Percentiles rank a stretch among this genome's conserved stretches.
phyloP scores from a whole-genome alignment of 2,888 invertebrate species.

The Papilio protenor region DNA sequence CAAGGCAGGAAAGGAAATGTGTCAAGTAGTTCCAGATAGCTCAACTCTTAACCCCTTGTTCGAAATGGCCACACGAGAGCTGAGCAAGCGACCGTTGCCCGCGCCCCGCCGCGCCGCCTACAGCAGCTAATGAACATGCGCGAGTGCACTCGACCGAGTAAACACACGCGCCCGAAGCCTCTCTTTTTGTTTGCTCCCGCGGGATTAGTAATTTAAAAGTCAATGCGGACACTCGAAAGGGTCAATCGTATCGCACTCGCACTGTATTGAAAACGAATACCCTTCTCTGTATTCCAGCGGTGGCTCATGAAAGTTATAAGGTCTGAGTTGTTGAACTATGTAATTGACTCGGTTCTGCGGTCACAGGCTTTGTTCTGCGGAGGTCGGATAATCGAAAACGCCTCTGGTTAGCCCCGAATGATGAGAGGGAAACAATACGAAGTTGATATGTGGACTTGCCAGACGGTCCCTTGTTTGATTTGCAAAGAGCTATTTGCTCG shows the following conservation, averaged over 20 bases:
- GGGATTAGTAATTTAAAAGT: conserved; percentile 85
- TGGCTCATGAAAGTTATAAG: conserved; percentile 83
- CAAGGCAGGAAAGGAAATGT: conserved; percentile 50
- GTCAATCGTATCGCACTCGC: conserved; percentile 79
- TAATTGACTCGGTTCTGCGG: conserved; percentile 84
- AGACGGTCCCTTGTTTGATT: conserved; percentile 82
- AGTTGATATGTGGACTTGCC: conserved; percentile 82
- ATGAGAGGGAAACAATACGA: conserved; percentile 81
- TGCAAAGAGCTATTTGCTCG: conserved; percentile 81
- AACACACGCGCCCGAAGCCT: conserved; percentile 74
- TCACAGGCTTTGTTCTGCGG: conserved; percentile 81
- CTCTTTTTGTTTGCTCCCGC: conserved; percentile 79
- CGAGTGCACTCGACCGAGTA: conserved; percentile 80
- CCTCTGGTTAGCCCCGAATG: conserved; percentile 80
- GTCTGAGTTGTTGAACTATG: conserved; percentile 85
- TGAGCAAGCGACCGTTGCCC: conserved; percentile 70
- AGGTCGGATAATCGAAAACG: conserved; percentile 83
- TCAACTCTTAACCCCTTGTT: conserved; percentile 50
- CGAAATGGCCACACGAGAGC: conserved; percentile 62
- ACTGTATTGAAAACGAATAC: conserved; percentile 83
- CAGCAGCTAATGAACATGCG: conserved; percentile 79
- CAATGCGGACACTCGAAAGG: conserved; percentile 84
- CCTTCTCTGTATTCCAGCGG: conserved; percentile 83
- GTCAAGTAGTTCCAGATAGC: conserved; percentile 52
- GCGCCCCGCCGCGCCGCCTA: conserved; percentile 49